Conservation (phyloP, 2,113 vertebrate species). For the Corythornis madagascariensis region DNA sequence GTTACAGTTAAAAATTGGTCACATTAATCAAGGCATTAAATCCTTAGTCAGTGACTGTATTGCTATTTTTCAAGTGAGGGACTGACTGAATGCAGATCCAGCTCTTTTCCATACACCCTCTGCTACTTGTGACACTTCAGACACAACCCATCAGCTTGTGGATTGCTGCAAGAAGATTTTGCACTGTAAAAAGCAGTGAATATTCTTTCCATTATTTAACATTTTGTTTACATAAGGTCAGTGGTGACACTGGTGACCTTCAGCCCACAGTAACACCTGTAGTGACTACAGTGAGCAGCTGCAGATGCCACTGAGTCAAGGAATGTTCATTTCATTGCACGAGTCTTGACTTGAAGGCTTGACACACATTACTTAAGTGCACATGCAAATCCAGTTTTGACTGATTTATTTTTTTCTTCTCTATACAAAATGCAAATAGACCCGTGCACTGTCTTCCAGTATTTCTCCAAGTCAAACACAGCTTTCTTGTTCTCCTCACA, state of each 20-base stretch:
- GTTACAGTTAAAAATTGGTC: slow-evolving; percentile 56
- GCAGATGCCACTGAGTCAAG: not conserved
- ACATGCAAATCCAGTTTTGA: not conserved
- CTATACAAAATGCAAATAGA: not conserved
- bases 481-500: not conserved
- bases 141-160: not conserved
- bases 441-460: not conserved
- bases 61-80: not conserved
- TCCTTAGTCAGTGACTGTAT: slow-evolving; percentile 11
- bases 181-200: not conserved
- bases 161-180: not conserved
- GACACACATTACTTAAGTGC: not conserved
- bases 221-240: not conserved
- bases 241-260: not conserved
- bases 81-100: not conserved
- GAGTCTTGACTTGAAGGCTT: not conserved
- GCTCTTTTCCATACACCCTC: not conserved
- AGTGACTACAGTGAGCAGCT: not conserved
- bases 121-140: not conserved
- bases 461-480: not conserved
- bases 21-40: slow-evolving; percentile 60
- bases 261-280: not conserved
- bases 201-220: not conserved
- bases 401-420: not conserved
- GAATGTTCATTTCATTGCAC: not conserved